Base-by-base conservation (phyloP, 2,888 invertebrate genomes). In the Perithous albicinctus region DNA sequence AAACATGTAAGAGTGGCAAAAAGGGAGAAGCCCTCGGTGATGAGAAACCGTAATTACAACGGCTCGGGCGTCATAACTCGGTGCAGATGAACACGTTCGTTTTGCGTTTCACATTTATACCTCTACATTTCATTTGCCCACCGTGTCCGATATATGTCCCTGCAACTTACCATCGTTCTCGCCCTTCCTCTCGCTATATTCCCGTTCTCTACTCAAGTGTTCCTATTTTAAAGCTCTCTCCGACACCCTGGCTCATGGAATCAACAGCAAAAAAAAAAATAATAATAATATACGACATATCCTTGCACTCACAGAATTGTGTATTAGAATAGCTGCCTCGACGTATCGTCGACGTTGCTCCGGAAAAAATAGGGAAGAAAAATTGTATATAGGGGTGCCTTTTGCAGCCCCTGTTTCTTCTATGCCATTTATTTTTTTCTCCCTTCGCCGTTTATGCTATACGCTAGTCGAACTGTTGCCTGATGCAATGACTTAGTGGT, bases 1-100 rank as follows among this genome's bases (percentile, higher is more conserved):
- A 35, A 29, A 67, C 32, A 66, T 46, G 35, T 63, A 38, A 64
- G 32, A 69, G 23, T 54, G 26, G 48, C 48, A 29, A 66, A 29
- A 66, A 73, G 48, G 23, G 56, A 72, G 56, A 29, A 54, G 23
- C 38, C 32, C 69, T 77, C 66, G 64, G 66, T 82, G 84, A 86
- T 80, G 87, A 84, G 85, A 87, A 86, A 90, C 86, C 85, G 87
- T 90, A 88, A 88, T 91, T 91, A 88, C 87, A 84, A 83, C 77
- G 83, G 83, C 83, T 43, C 41, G 29, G 80, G 61, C 67, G 69
- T 80, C 75, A 82, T 84, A 78, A 78, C 78, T 76, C 70, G 43
- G 43, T 51, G 67, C 48, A 79, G 73, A 81, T 84, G 78, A 84
- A 84, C 75, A 80, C 78, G 70, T 78, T 78, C 59, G 73, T 69